phyloP scores from a whole-genome alignment of 2,888 invertebrate species.

The Electrophaes corylata region DNA sequence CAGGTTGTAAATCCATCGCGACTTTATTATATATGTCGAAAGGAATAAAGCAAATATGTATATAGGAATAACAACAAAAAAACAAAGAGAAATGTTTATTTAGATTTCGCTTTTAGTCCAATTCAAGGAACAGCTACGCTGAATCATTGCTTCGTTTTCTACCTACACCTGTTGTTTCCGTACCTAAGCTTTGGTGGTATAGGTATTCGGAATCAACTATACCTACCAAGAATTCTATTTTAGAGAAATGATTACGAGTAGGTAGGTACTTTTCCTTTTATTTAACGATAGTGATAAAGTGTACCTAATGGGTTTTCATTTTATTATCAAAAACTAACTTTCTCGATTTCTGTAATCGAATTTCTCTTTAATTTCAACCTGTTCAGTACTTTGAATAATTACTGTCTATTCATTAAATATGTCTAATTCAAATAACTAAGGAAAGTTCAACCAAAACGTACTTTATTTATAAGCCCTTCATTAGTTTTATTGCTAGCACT shows the following conservation, averaged over 20 bases:
- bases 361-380: slow-evolving; percentile 33
- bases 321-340: slow-evolving; percentile 24
- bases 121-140: slow-evolving; percentile 6
- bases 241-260: not conserved
- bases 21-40: not conserved
- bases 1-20: no score
- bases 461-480: slow-evolving; percentile 72
- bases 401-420: slow-evolving; percentile 51
- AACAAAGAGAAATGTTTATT: slow-evolving; percentile 7
- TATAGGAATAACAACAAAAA: slow-evolving; percentile 13
- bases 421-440: slow-evolving; percentile 55
- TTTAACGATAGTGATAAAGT: not conserved
- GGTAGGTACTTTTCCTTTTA: not conserved
- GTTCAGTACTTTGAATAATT: slow-evolving; percentile 44
- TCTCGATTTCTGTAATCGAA: slow-evolving; percentile 29
- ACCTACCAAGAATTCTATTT: not conserved
- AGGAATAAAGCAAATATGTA: not conserved
- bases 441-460: slow-evolving; percentile 65
- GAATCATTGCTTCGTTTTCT: not conserved
- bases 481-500: slow-evolving; percentile 61
- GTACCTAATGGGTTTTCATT: not conserved
- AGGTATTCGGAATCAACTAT: not conserved
- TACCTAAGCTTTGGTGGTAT: not conserved
- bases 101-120: slow-evolving; percentile 5
- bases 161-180: not conserved